Base-by-base conservation (phyloP, 2,888 invertebrate species). In the Orthonevra nobilis region DNA sequence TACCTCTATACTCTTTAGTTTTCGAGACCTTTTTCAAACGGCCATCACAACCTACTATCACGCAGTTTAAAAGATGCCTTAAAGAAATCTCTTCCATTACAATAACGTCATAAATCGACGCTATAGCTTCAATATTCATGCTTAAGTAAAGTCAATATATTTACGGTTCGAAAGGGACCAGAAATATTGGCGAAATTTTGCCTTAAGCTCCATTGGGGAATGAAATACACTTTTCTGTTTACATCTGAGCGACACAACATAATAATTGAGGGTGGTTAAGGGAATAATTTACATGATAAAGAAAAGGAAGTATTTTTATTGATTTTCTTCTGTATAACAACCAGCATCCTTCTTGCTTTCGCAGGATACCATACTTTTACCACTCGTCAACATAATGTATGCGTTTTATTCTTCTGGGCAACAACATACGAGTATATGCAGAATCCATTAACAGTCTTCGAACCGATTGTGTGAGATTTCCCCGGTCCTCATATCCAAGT, bases 341-440 rank as follows among this genome's bases (percentile, higher is more conserved):
- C 20, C 17, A 26, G 15, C 38, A 38, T n/a, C 23, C n/a, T 3
- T 42, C 14, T 9, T 34, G 9, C 14, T 23, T n/a, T 23, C 17
- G n/a, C 14, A 14, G 26, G 44, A 15, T 34, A 44, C 15, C 9
- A 46, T 3, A 44, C 10, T 17, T 54, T 44, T 44, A n/a, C 7
- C 20, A 19, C 32, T 23, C 14, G 7, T 20, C 34, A 60, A 15
- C 44, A 60, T 32, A 46, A 60, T 60, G 58, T 15, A n/a, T 15
- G 26, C 10, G 15, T 23, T 60, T 26, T 60, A 44, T n/a, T 34
- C 12, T 1, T 2, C 10, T 3, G 34, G 44, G 12, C 23, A 20
- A 34, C 14, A 30, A 20, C 19, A 20, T 12, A 4, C n/a, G n/a
- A n/a, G n/a, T n/a, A n/a, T 32, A 10, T 44, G 9, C 6, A 10